Conservation (phyloP, 2,888 invertebrate species). For the Clivina fossor region DNA sequence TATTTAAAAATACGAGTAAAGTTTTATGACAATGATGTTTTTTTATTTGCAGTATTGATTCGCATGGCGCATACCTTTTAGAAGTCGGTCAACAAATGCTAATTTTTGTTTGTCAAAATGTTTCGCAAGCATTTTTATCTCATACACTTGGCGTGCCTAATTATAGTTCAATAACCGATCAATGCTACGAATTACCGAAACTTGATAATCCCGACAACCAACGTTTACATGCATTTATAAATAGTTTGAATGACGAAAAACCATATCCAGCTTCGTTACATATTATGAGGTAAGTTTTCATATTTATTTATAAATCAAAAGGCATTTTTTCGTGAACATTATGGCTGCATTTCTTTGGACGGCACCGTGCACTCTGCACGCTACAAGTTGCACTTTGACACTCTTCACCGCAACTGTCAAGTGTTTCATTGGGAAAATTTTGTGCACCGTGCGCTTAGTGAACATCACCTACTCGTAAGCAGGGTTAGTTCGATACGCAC, state of each 20-base stretch:
- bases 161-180: constrained; percentile 74
- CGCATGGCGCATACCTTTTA: constrained; percentile 88
- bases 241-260: constrained; percentile 81
- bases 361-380: too few species aligned
- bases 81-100: constrained; percentile 83
- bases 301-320: too few species aligned
- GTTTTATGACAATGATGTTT: too few species aligned
- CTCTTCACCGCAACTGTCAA: too few species aligned
- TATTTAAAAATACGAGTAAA: too few species aligned
- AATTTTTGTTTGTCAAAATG: constrained; percentile 80
- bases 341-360: too few species aligned
- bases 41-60: constrained; percentile 65
- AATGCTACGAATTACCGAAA: constrained; percentile 76
- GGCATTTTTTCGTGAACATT: neutral
- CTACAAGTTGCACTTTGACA: too few species aligned
- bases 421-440: too few species aligned
- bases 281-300: constrained; percentile 69
- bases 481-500: too few species aligned
- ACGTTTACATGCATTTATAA: constrained; percentile 76
- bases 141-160: constrained; percentile 76
- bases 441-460: too few species aligned
- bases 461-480: too few species aligned
- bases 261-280: constrained; percentile 77
- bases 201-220: constrained; percentile 74
- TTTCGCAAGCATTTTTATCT: constrained; percentile 72